A percentile compares a stretch with the other conserved stretches of the same genome.
Conservation (phyloP, 2,888 invertebrate species). For the Dryocosmus kuriphilus region DNA sequence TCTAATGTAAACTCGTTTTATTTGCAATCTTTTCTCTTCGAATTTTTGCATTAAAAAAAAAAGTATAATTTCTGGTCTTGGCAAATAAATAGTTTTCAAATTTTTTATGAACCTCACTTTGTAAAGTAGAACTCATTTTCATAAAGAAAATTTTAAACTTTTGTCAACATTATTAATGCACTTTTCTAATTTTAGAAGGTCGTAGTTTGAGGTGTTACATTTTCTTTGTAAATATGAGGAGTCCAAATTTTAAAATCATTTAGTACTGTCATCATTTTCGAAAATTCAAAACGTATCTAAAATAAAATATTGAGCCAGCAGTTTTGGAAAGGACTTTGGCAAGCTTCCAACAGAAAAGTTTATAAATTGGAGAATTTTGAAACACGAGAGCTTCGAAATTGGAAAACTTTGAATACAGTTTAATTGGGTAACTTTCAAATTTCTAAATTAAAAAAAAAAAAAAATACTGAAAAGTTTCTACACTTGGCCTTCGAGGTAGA, state of each 20-base stretch:
- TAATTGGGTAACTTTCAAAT: slow-evolving; percentile 3
- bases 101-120: too few species aligned
- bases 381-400: neutral
- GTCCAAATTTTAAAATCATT: neutral
- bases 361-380: neutral
- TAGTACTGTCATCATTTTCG: neutral
- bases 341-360: neutral
- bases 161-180: too few species aligned
- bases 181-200: too few species aligned
- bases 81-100: too few species aligned
- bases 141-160: too few species aligned
- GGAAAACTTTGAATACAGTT: neutral
- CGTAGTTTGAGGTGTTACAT: too few species aligned
- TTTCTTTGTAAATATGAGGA: too few species aligned
- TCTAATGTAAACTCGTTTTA: too few species aligned
- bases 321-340: neutral
- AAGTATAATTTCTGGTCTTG: too few species aligned
- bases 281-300: neutral
- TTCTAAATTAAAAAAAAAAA: slow-evolving; percentile 34
- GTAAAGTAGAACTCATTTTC: too few species aligned
- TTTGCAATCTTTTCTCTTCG: too few species aligned
- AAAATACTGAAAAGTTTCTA: slow-evolving; percentile 33
- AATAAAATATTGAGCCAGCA: neutral
- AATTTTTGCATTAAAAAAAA: too few species aligned
- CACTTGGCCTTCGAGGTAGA: slow-evolving; percentile 23